Percentiles rank a stretch among this genome's conserved stretches.
These are phyloP conservation scores for Stenotaenia linearis DNA, from an alignment of 2,888 invertebrate genomes.

Conservation along the genomic window DNA sequence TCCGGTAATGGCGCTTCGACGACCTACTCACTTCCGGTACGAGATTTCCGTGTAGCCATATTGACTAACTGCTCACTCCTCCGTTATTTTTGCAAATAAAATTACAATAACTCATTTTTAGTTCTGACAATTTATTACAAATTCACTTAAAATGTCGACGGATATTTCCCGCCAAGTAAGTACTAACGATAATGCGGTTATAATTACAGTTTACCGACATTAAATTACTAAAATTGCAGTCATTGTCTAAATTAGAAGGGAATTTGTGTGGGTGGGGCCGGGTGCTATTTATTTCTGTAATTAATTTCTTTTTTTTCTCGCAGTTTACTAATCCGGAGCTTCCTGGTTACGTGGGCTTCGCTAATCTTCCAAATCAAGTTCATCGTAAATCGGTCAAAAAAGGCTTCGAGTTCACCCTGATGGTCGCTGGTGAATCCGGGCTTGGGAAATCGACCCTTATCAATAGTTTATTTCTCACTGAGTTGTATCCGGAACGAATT, in stretches of 20 bases:
- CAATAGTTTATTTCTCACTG: constrained; percentile 88
- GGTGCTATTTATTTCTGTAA: background rate
- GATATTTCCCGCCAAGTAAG: background rate
- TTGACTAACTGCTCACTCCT: background rate
- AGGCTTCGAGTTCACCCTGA: constrained; percentile 93
- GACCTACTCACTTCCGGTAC: background rate
- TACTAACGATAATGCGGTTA: background rate
- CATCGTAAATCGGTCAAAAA: constrained; percentile 96
- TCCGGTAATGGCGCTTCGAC: background rate
- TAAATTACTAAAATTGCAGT: background rate
- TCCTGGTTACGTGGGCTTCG: constrained; percentile 74
- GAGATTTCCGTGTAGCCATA: background rate
- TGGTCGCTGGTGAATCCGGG: constrained; percentile 84
- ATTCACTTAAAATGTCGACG: background rate
- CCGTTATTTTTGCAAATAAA: background rate
- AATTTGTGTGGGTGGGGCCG: background rate
- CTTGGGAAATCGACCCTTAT: constrained; percentile 93
- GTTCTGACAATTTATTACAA: background rate
- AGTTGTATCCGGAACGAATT: constrained; percentile 86
- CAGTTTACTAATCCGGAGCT: constrained; percentile 50
- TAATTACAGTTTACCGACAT: background rate
- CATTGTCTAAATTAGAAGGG: background rate
- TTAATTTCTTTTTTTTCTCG: constrained; percentile 35
- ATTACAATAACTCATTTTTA: background rate
- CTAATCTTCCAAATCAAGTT: constrained; percentile 93